Evolutionary conservation across 2,113 vertebrate species (phyloP), one percentile per base, ranked within the genome.

Genomic region (Trematocara zebra): DNA sequence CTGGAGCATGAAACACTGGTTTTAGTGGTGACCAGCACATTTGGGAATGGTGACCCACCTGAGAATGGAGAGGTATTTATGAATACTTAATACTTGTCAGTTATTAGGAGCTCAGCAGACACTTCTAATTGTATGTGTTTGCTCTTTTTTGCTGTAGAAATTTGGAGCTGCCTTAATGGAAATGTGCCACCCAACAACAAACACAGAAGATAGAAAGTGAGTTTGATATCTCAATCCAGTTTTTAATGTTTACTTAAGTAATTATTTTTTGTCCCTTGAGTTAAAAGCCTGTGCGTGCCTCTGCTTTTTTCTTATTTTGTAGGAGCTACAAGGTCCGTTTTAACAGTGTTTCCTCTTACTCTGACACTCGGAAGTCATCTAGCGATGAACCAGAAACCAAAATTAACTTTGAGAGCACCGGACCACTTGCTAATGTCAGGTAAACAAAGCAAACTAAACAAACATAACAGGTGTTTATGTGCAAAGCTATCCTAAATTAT

Each of bases 241-340:
- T 15, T 44, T 51, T 40, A 28, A 23, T 11, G 11, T 51, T 15
- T 10, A 4, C 11, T 10, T 12, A 37, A 53, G 33, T 44, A 56
- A 2, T 67, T n/a, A 11, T 76, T 40, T 80, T 74, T 3, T 53
- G 6, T 14, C 17, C 0, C 4, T n/a, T 9, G 10, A 40, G 35
- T 47, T 53, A 15, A 15, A 28, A 26, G n/a, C 26, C 3, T 3
- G n/a, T 40, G 2, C 8, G 3, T 18, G 17, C 47, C 52, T 86
- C 5, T 80, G 4, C 33, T n/a, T 82, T 15, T 35, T 1, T 1
- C 20, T 11, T 56, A 37, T 8, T 81, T 52, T 82, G 1, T 94
- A 99, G 99, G 97, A 99, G 98, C 94, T 99, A 99, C 96, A 99
- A 99, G 92, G 97, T 99, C 3, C 97, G 99, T 2, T 99, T 99